Conservation (phyloP, 1,140 invertebrate genomes). For the Adelges cooleyi region DNA sequence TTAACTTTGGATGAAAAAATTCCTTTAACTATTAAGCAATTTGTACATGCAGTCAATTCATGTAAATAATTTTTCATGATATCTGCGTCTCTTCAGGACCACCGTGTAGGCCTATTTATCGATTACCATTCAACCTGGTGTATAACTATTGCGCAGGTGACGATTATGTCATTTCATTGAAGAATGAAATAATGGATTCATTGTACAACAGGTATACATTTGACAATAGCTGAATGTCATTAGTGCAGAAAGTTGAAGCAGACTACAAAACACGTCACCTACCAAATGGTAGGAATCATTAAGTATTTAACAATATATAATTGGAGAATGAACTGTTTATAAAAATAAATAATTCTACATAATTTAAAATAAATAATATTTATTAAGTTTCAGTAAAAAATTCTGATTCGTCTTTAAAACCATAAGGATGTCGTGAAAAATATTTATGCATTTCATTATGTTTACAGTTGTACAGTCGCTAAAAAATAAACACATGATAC, state of each 20-base stretch:
- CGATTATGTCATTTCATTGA: slow-evolving; percentile 25
- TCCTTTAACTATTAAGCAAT: slow-evolving; percentile 22
- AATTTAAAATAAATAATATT: slow-evolving; percentile 9
- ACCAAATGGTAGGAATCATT: slow-evolving; percentile 29
- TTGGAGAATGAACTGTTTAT: slow-evolving; percentile 23
- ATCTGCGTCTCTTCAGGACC: slow-evolving; percentile 28
- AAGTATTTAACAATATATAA: slow-evolving; percentile 23
- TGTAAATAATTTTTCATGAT: slow-evolving; percentile 22
- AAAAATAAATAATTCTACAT: slow-evolving; percentile 2
- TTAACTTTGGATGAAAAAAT: slow-evolving; percentile 23
- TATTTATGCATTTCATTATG: slow-evolving; percentile 5
- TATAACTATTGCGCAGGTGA: slow-evolving; percentile 28
- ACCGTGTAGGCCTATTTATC: slow-evolving; percentile 26
- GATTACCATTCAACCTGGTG: slow-evolving; percentile 28
- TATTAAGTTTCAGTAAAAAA: slow-evolving; percentile 25
- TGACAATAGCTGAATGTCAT: slow-evolving; percentile 18
- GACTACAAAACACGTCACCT: slow-evolving; percentile 19
- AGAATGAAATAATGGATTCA: slow-evolving; percentile 15
- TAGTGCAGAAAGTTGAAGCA: background rate
- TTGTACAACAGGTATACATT: slow-evolving; percentile 25
- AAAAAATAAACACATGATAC: slow-evolving; percentile 5
- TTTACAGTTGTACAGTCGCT: slow-evolving; percentile 19
- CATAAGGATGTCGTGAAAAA: slow-evolving; percentile 17
- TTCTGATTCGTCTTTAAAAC: slow-evolving; percentile 11
- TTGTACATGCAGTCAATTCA: slow-evolving; percentile 15